Base-by-base conservation (phyloP, 2,888 invertebrate species). In the Stegana nigrithorax region DNA sequence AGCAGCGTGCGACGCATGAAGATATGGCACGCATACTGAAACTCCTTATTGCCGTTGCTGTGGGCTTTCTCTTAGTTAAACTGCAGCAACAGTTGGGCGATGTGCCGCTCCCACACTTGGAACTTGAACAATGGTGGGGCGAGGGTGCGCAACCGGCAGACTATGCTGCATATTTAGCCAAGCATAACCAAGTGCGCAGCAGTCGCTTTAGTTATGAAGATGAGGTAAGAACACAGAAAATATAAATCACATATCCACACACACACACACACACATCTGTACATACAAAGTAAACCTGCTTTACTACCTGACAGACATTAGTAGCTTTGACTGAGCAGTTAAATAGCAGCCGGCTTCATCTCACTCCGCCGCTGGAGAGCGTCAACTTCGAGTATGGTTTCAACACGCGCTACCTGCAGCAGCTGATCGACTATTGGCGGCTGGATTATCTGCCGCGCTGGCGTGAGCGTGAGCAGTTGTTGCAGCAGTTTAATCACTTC, bases 341-440 rank as follows among this genome's bases (percentile, higher is more conserved):
- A 53, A 87, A 87, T 58, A 86, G 85, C 51, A 72, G 80, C 2
- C 32, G n/a, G n/a, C n/a, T n/a, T n/a, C 81, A 87, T 1, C 86
- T 89, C 2, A 82, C 86, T 0, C 86, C 87, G 8, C 91, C 93
- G 0, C 78, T 93, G 39, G 91, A 92, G 80, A 89, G 88, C 56
- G 85, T 87, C 0, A 89, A 89, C 2, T 95, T 94, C 84, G 88
- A 91, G 65, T 95, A 95, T 78, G 97, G 97, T 1, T 91, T 96
- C 80, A 93, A 94, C 76, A 87, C 90, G 0, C 87, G 90, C 39
- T 91, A 90, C 57, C 84, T 95, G 6, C 86, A 88, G 6, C 88
- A 88, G 70, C 87, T 95, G 3, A 82, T 93, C 0, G 88, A 91
- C 7, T 92, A 93, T 82, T 97, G 97, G 97, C 88, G 88, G 10